Evolutionary conservation across 1,140 invertebrate genomes (phyloP), one percentile per base, ranked within the genome.

Genomic region (Musca vetustissima): DNA sequence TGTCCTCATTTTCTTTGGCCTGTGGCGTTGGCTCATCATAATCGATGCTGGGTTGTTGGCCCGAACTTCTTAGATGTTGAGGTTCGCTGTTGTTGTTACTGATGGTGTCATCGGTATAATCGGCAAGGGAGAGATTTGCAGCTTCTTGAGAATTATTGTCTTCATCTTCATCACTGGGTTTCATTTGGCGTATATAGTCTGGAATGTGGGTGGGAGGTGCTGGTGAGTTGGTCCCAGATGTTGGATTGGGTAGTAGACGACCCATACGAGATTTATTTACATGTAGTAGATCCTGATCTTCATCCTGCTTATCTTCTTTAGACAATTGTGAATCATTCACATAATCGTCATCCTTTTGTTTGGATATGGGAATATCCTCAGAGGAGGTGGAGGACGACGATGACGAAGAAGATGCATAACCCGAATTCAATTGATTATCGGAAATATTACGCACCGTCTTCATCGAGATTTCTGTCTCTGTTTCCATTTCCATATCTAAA

Each of bases 161-260:
- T 3, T 28, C 8, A 8, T 28, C 3, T 4, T 49, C 48, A 32
- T 24, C 17, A 32, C 77, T 74, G 13, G 78, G 74, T 66, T 80
- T 78, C 22, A 71, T 64, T 17, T 19, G 75, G 3, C 78, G 78
- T 67, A 80, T 73, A 75, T 80, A 80, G 24, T 80, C 75, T 1
- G 78, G 78, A 25, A 80, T 73, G 36, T 43, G 4, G 36, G 36
- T 43, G 36, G 68, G 76, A 28, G n/a, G n/a, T n/a, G 28, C 28
- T 28, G 3, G 28, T 28, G 28, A 3, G 3, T 3, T 28, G 8
- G 3, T 28, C 28, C 3, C 28, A 28, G 28, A 8, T 50, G n/a
- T 74, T 76, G 48, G 70, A 76, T 17, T 36, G 69, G 11, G 28
- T 43, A 36, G 43, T 36, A 43, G 43, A 17, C 57, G 15, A 17